These are phyloP conservation scores for Lineus longissimus DNA, from an alignment of 1,140 invertebrate genomes.

Conservation along the genomic window DNA sequence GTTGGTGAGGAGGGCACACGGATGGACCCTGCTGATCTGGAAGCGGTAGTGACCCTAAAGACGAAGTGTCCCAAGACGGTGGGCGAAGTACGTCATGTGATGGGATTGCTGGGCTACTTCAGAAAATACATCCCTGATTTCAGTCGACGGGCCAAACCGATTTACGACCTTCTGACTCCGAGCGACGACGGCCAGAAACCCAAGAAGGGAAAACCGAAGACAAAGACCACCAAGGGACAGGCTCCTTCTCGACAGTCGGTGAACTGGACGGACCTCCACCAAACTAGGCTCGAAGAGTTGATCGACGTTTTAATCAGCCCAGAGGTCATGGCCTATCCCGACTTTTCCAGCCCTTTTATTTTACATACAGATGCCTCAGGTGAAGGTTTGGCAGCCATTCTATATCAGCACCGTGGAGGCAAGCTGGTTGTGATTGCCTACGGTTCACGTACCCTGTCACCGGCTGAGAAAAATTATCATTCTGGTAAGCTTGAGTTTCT, in stretches of 20 bases:
- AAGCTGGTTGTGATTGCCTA: slow-evolving; percentile 14
- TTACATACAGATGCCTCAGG: not conserved
- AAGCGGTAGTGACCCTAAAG: slow-evolving; percentile 44
- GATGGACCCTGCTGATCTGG: slow-evolving; percentile 48
- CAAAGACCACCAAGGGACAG: slow-evolving; percentile 9
- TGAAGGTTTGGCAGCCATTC: not conserved
- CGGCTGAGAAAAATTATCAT: slow-evolving; percentile 22
- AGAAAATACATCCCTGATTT: slow-evolving; percentile 44
- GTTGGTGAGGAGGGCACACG: slow-evolving; percentile 24
- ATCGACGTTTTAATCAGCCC: slow-evolving; percentile 31
- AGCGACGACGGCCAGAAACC: slow-evolving; percentile 22
- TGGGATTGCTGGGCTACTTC: slow-evolving; percentile 54
- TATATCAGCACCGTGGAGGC: slow-evolving; percentile 8
- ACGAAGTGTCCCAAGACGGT: slow-evolving; percentile 29
- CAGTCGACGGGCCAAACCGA: slow-evolving; percentile 23
- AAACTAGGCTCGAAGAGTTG: slow-evolving; percentile 14
- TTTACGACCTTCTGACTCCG: slow-evolving; percentile 25
- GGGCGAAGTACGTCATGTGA: slow-evolving; percentile 49
- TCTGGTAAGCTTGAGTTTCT: slow-evolving; percentile 8
- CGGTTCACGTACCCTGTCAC: slow-evolving; percentile 16
- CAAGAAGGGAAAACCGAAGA: not conserved
- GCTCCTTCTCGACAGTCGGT: slow-evolving; percentile 8
- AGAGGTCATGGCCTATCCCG: not conserved
- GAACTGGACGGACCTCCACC: slow-evolving; percentile 13
- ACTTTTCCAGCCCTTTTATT: not conserved